Base-by-base conservation (phyloP, 2,888 invertebrate genomes). In the Drosophila mimetica region DNA sequence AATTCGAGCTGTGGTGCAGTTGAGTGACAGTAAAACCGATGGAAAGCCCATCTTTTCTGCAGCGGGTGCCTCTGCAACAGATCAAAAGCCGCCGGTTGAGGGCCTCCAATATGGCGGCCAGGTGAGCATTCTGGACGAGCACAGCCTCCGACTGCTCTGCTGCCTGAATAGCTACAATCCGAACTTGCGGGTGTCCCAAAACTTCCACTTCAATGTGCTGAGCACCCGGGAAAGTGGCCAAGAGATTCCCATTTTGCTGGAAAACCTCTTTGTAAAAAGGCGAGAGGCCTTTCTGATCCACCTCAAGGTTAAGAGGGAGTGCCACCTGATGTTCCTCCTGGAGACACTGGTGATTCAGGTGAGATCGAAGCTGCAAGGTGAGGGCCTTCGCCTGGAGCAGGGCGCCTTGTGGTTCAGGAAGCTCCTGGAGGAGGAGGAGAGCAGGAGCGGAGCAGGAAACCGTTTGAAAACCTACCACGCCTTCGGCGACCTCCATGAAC, bases 261-360 rank as follows among this genome's bases (percentile, higher is more conserved):
- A 74, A 2, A 46, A 60, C 5, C 48, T 85, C 22, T 63, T 85
- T 4, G 46, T 67, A 11, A 59, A 79, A 11, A 58, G 54, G 3
- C 64, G 65, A 1, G 75, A 74, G 14, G 75, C 74, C 13, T 63
- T 79, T 20, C 39, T 74, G 2, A 41, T 85, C 32, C 76, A 75
- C 3, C 48, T 84, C 30, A 41, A 51, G 0, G 66, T 58, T 6
- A 34, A 71, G 14, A 75, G 74, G 11, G 73, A 66, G 20, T 67
- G 59, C 7, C 67, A 75, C 11, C 22, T 76, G 16, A 59, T 72
- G 47, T 77, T 81, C 22, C 55, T 84, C 2, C 55, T 75, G 20
- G 67, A 79, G 37, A 44, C 76, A 5, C 60, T 85, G 3, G 69
- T 77, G 1, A 70, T 63, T 9, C 76, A 79, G 48, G 69, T 79